Evolutionary conservation across 1,140 invertebrate genomes (phyloP), one percentile per base, ranked within the genome.

Genomic region (Brachystomella parvula): DNA sequence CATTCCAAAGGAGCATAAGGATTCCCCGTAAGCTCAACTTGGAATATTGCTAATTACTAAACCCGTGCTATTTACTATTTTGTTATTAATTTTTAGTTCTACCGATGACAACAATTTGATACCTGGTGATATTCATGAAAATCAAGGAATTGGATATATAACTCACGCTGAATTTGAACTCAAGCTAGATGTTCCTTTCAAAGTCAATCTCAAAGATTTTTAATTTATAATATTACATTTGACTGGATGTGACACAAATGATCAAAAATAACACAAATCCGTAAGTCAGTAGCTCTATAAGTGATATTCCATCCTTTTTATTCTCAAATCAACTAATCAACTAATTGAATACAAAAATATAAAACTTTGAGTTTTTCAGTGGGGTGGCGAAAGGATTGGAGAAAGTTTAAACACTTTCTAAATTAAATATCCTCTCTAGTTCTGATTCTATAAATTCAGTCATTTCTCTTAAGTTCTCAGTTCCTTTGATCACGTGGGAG

Each of bases 111-210:
- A 3, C 3, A 31, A 29, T 30, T 59, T 59, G 9, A 15, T 9
- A 31, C 9, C 15, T 21, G 28, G n/a, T 39, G 12, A 17, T 56
- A 56, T 9, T n/a, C 26, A 47, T 3, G 28, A 3, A 49, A 9
- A 63, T 47, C 9, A 49, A 47, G 12, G 21, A 63, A 28, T 49
- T 26, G 31, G 19, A 47, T 17, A 68, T 6, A 63, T 72, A 2
- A 70, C 32, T 57, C 70, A 72, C 63, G 63, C 53, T 26, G 66
- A 72, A 39, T 74, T 74, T 61, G 70, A 70, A 49, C 39, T 74
- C 17, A 67, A 69, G 61, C 47, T 72, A 29, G 71, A 74, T 21
- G 72, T 64, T n/a, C 59, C 65, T 2, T 61, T 56, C 15, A 69
- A 71, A 62, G 39, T 69, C 33, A 63, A 56, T 31, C 47, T 67